A percentile compares a stretch with the other conserved stretches of the same genome.
phyloP scores from a whole-genome alignment of 2,797 vertebrate genomes.

The Lacerta viridis region DNA sequence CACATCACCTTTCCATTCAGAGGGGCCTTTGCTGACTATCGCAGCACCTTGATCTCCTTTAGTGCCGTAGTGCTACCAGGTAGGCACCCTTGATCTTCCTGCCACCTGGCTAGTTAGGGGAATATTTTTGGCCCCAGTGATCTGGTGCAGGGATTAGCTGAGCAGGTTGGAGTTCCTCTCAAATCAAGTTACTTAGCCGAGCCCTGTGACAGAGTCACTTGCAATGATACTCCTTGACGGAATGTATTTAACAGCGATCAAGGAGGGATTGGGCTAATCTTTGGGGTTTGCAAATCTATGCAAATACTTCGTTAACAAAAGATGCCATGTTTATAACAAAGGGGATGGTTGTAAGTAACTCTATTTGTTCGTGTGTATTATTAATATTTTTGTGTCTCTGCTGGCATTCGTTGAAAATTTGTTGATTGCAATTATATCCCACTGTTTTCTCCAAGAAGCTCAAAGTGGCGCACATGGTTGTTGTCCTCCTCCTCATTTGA shows the following conservation, averaged over 20 bases:
- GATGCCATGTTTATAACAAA: not conserved
- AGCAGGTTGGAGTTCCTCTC: not conserved
- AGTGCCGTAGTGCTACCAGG: fast-evolving
- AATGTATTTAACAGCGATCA: not conserved
- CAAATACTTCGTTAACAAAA: not conserved
- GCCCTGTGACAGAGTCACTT: no score
- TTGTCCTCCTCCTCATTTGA: no score
- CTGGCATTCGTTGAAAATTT: no score
- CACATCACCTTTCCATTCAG: fast-evolving
- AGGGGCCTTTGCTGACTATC: not conserved
- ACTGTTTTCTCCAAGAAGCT: no score
- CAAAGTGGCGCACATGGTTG: no score
- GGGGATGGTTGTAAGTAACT: not conserved
- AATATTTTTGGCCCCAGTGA: not conserved
- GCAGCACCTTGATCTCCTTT: fast-evolving
- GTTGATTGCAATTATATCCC: no score
- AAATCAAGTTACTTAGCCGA: fast-evolving
- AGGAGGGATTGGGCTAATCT: not conserved
- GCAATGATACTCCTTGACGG: not conserved
- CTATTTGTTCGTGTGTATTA: not conserved
- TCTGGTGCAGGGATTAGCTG: fast-evolving
- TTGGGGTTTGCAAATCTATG: not conserved
- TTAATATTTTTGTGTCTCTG: no score
- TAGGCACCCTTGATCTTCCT: fast-evolving
- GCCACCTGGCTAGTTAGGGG: fast-evolving